Evolutionary conservation across 2,113 vertebrate genomes (phyloP).

Genomic region (Crotalus viridis): DNA sequence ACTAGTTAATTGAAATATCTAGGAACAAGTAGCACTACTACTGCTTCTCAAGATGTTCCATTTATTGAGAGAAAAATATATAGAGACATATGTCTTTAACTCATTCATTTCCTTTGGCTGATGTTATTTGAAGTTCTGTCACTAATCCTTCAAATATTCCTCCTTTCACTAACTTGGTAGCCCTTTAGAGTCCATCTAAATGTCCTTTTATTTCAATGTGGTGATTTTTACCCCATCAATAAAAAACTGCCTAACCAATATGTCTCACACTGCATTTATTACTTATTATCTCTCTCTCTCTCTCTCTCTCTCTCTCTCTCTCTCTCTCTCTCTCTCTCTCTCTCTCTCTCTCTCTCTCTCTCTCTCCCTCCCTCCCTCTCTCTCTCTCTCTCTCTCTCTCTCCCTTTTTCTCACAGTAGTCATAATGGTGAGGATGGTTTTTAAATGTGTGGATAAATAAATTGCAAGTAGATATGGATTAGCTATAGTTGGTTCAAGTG

Average conservation of each 20-base stretch:
- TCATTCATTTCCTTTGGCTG: background rate
- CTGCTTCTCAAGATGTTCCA: constrained; percentile 13
- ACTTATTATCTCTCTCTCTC: background rate
- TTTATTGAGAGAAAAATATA: background rate
- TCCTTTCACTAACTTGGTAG: background rate
- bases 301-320: background rate
- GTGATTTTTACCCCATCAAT: background rate
- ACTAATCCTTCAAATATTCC: background rate
- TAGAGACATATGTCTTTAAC: background rate
- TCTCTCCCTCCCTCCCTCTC: background rate
- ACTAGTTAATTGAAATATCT: constrained; percentile 20
- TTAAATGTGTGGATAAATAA: background rate
- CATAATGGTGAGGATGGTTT: background rate
- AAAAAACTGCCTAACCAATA: background rate
- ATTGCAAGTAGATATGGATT: background rate
- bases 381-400: too few species aligned
- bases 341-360: background rate
- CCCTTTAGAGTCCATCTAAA: background rate
- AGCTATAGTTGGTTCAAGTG: background rate
- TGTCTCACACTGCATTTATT: background rate
- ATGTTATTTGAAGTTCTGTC: background rate
- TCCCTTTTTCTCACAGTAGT: background rate
- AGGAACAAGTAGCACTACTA: constrained; percentile 11
- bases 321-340: too few species aligned
- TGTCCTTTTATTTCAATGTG: background rate